These are phyloP conservation scores for Indri indri DNA, from an alignment of 2,113 vertebrate species.

Conservation along the genomic window DNA sequence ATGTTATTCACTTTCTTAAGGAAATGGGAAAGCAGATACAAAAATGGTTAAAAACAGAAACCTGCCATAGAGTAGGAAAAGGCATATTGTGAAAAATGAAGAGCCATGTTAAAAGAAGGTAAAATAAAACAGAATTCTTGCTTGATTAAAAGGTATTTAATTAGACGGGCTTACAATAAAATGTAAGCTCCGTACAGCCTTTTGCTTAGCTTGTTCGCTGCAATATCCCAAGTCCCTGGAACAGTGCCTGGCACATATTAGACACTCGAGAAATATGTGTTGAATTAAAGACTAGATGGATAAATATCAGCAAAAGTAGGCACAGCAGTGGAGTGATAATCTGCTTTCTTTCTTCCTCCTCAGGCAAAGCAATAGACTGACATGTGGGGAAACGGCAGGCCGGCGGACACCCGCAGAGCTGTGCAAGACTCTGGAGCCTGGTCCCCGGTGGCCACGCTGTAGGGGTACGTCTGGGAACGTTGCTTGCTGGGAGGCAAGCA, in stretches of 20 bases:
- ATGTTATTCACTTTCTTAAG: background rate
- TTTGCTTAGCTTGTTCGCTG: background rate
- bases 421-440: background rate
- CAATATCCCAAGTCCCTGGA: background rate
- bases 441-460: fast-evolving
- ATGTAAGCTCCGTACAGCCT: background rate
- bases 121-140: background rate
- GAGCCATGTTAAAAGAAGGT: background rate
- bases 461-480: background rate
- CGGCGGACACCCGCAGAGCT: background rate
- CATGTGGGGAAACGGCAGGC: background rate
- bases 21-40: background rate
- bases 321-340: background rate
- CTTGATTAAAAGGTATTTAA: background rate
- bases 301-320: background rate
- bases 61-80: background rate
- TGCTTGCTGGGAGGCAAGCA: background rate
- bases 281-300: background rate
- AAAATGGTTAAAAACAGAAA: background rate
- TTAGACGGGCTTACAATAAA: background rate
- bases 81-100: background rate
- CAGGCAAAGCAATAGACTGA: background rate
- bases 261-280: background rate
- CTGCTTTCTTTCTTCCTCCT: background rate
- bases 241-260: background rate